phyloP scores from a whole-genome alignment of 2,888 invertebrate species.

The Diaphora mendica region DNA sequence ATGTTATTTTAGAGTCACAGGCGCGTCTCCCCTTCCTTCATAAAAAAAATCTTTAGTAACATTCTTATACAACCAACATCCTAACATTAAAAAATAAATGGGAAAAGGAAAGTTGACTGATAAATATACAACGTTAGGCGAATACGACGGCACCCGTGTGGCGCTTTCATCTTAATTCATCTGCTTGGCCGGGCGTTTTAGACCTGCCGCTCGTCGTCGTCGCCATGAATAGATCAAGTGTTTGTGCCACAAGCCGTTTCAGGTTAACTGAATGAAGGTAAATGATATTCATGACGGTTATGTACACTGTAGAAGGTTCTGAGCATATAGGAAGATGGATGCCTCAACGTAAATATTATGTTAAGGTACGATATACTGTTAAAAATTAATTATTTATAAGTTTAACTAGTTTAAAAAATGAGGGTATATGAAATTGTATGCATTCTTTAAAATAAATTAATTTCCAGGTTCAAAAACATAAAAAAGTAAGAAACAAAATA shows the following conservation, averaged over 20 bases:
- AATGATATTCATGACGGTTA: slow-evolving; percentile 16
- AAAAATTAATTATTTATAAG: background rate
- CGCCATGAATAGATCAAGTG: slow-evolving; percentile 49
- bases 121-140: slow-evolving; percentile 42
- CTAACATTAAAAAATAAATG: background rate
- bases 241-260: slow-evolving; percentile 38
- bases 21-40: no score
- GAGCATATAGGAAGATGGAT: background rate
- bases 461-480: background rate
- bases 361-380: background rate
- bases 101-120: slow-evolving; percentile 31
- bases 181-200: slow-evolving; percentile 31
- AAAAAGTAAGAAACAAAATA: no score
- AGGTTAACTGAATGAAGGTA: slow-evolving; percentile 42
- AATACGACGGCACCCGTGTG: slow-evolving; percentile 49
- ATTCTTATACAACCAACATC: background rate
- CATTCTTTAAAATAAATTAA: background rate
- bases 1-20: no score
- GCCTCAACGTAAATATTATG: background rate
- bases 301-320: background rate
- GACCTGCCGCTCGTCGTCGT: slow-evolving; percentile 10
- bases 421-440: no score
- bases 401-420: no score
- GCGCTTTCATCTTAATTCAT: slow-evolving; percentile 56
- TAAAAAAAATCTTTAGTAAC: background rate